These are phyloP conservation scores for Syngnathus typhle DNA, from an alignment of 2,113 vertebrate species.

Conservation along the genomic window DNA sequence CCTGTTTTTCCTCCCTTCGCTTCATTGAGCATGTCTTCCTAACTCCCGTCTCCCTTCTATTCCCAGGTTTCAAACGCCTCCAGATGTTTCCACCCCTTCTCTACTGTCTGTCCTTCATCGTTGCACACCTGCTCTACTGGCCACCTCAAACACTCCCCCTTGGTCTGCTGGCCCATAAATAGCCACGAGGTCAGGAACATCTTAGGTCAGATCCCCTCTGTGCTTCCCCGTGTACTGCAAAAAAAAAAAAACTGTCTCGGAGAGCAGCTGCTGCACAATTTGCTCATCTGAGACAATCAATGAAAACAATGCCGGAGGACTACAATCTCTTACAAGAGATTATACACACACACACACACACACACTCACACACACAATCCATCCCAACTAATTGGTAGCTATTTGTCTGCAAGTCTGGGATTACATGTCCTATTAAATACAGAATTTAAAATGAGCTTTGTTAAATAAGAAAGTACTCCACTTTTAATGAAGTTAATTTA, in stretches of 20 bases:
- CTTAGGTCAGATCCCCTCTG: constrained; percentile 33
- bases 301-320: constrained; percentile 44
- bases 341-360: constrained; percentile 21
- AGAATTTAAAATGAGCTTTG: constrained; percentile 76
- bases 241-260: constrained; percentile 31
- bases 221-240: constrained; percentile 18
- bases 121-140: constrained; percentile 38
- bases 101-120: constrained; percentile 19
- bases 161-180: constrained; percentile 26
- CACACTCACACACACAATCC: constrained; percentile 14
- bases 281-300: constrained; percentile 54
- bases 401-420: constrained; percentile 72
- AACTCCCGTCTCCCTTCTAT: constrained; percentile 15
- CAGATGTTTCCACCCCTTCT: constrained; percentile 40
- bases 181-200: constrained; percentile 24
- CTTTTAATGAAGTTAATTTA: constrained; percentile 79
- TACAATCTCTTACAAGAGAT: constrained; percentile 44
- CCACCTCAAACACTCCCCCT: constrained; percentile 29
- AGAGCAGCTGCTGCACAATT: constrained; percentile 61
- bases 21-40: constrained; percentile 14
- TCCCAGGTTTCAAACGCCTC: constrained; percentile 13
- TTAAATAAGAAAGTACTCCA: constrained; percentile 75
- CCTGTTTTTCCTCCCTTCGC: constrained; percentile 14
- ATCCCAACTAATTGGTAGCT: constrained; percentile 69
- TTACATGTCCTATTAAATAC: constrained; percentile 79